Evolutionary conservation across 2,888 invertebrate genomes (phyloP).

Genomic region (Chymomyza fuscimana): DNA sequence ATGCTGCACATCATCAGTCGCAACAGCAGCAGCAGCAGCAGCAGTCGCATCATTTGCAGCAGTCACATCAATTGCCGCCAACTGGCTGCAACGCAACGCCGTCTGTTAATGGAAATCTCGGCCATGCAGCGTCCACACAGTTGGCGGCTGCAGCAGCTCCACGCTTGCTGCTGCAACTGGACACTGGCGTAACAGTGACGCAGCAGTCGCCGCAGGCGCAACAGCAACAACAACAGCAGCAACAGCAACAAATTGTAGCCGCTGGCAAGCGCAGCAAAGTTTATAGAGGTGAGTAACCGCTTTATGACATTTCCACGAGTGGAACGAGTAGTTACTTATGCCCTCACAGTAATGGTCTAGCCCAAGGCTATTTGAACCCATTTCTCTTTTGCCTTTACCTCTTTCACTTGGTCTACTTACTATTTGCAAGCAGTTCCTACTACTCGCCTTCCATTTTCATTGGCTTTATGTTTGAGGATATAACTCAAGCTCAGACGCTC

Average conservation of each 20-base stretch:
- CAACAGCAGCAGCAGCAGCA: constrained; percentile 27
- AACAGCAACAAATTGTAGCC: constrained; percentile 82
- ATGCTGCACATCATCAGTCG: constrained; percentile 45
- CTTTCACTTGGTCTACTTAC: background rate
- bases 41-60: constrained; percentile 17
- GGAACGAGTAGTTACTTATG: background rate
- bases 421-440: no score
- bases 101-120: constrained; percentile 61
- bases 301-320: constrained; percentile 64
- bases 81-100: constrained; percentile 26
- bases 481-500: constrained; percentile 10
- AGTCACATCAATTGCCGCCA: constrained; percentile 17
- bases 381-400: constrained; percentile 8
- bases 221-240: constrained; percentile 79
- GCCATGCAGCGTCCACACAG: constrained; percentile 34
- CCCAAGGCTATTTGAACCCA: constrained; percentile 9
- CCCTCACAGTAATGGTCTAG: background rate
- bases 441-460: background rate
- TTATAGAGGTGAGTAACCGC: constrained; percentile 85
- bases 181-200: constrained; percentile 82
- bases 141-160: constrained; percentile 43
- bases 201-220: constrained; percentile 64
- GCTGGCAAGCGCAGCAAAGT: constrained; percentile 88
- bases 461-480: constrained; percentile 5
- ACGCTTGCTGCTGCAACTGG: constrained; percentile 87